A percentile compares a stretch with the other conserved stretches of the same genome.
phyloP scores from a whole-genome alignment of 1,140 invertebrate species.

The Bursaphelenchus mucronatus region DNA sequence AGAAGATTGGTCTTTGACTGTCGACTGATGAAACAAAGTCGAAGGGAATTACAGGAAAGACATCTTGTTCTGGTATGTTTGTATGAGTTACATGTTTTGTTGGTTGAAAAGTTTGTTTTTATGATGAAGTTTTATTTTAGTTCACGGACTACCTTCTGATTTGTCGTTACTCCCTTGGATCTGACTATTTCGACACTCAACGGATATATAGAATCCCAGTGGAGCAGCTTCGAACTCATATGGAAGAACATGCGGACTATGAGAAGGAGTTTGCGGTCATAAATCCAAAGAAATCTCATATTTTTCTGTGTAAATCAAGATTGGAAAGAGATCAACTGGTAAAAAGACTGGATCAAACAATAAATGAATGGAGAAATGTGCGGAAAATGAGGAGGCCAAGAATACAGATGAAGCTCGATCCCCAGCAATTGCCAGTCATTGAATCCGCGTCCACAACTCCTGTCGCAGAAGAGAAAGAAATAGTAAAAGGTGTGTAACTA shows the following conservation, averaged over 20 bases:
- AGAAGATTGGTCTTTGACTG: slow-evolving; percentile 39
- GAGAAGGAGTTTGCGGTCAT: slow-evolving; percentile 42
- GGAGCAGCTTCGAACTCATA: slow-evolving; percentile 30
- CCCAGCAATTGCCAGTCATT: not conserved
- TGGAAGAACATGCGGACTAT: slow-evolving; percentile 47
- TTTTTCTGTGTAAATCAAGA: slow-evolving; percentile 32
- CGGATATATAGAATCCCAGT: slow-evolving; percentile 45
- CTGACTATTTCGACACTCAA: slow-evolving; percentile 35
- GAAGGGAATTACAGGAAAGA: slow-evolving; percentile 38
- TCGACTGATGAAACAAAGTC: slow-evolving; percentile 43
- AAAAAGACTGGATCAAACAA: slow-evolving; percentile 4
- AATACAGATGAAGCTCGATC: slow-evolving; percentile 6
- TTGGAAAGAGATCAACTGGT: slow-evolving; percentile 9
- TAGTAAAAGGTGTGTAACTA: not conserved
- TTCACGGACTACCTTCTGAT: slow-evolving; percentile 43
- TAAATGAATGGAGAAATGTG: slow-evolving; percentile 18
- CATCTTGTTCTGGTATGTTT: slow-evolving; percentile 38
- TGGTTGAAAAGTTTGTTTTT: slow-evolving; percentile 9
- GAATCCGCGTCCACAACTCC: not conserved
- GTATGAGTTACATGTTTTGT: too few species aligned
- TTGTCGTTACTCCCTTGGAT: slow-evolving; percentile 41
- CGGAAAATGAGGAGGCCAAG: slow-evolving; percentile 7
- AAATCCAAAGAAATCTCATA: slow-evolving; percentile 41
- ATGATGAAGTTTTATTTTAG: slow-evolving; percentile 23
- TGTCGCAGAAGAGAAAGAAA: not conserved